Conservation (phyloP, 2,113 vertebrate species). For the Phoxinus phoxinus region DNA sequence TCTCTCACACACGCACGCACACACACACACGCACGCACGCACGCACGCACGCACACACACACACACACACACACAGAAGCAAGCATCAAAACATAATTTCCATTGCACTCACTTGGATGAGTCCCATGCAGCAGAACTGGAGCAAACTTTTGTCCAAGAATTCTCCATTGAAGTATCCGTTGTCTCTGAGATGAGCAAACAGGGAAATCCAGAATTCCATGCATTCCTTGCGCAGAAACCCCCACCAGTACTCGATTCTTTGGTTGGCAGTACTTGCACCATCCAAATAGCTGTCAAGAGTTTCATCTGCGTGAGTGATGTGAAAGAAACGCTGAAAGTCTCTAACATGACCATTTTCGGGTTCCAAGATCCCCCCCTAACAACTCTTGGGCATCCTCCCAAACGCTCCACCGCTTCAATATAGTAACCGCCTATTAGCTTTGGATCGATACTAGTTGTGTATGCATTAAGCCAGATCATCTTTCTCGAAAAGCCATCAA, state of each 20-base stretch:
- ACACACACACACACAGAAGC: background rate
- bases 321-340: constrained; percentile 47
- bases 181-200: constrained; percentile 54
- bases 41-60: background rate
- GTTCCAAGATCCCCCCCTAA: constrained; percentile 48
- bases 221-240: constrained; percentile 52
- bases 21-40: too few relatives aligned
- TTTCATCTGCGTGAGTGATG: constrained; percentile 9
- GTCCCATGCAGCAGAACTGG: constrained; percentile 57
- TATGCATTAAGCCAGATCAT: constrained; percentile 51
- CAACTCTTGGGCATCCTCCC: constrained; percentile 46
- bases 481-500: constrained; percentile 46
- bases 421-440: constrained; percentile 38
- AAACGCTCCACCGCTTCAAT: constrained; percentile 49
- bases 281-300: constrained; percentile 42
- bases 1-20: background rate
- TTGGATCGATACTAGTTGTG: constrained; percentile 51
- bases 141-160: constrained; percentile 55
- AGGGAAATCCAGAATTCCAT: constrained; percentile 55
- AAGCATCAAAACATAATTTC: background rate
- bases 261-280: constrained; percentile 55
- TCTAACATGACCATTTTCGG: constrained; percentile 40
- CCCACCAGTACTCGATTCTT: constrained; percentile 46
- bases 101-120: constrained; percentile 51
- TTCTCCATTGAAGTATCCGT: constrained; percentile 41